These are phyloP conservation scores for Brotula barbata DNA, from an alignment of 2,797 vertebrate genomes.

Conservation along the genomic window DNA sequence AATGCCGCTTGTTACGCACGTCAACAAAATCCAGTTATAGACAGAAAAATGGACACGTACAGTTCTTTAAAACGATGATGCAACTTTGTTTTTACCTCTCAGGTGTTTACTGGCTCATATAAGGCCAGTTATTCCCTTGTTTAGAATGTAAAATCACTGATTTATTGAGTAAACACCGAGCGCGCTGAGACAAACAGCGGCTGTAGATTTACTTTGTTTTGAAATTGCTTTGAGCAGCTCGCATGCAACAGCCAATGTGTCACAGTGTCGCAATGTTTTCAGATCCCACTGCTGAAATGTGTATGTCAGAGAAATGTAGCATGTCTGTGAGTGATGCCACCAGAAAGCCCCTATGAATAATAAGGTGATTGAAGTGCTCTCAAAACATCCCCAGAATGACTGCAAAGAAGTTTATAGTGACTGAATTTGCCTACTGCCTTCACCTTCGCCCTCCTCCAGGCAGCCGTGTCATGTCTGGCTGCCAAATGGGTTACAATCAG, in stretches of 20 bases:
- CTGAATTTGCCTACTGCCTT: conserved; percentile 49
- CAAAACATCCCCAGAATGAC: conserved; percentile 37
- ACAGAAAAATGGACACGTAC: background rate
- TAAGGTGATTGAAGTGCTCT: conserved; percentile 27
- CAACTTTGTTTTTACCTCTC: background rate
- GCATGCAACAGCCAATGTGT: conserved; percentile 1
- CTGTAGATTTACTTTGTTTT: conserved; percentile 10
- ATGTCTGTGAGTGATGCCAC: conserved; percentile 14
- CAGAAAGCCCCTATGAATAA: conserved; percentile 20
- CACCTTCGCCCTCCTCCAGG: conserved; percentile 44
- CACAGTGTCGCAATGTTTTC: background rate
- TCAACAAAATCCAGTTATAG: background rate
- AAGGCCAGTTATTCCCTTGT: background rate
- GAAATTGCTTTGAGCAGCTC: background rate
- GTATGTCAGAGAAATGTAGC: conserved; percentile 2
- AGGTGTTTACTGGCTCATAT: background rate
- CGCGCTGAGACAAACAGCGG: background rate
- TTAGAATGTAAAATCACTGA: background rate
- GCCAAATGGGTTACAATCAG: conserved; percentile 72
- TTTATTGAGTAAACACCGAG: conserved; percentile 3
- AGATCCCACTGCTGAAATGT: conserved; percentile 17
- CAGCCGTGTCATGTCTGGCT: conserved; percentile 57
- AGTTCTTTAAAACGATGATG: background rate
- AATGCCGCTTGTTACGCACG: no score
- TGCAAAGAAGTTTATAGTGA: conserved; percentile 43